Evolutionary conservation across 2,113 vertebrate genomes (phyloP).

Genomic region (Chinchilla lanigera): DNA sequence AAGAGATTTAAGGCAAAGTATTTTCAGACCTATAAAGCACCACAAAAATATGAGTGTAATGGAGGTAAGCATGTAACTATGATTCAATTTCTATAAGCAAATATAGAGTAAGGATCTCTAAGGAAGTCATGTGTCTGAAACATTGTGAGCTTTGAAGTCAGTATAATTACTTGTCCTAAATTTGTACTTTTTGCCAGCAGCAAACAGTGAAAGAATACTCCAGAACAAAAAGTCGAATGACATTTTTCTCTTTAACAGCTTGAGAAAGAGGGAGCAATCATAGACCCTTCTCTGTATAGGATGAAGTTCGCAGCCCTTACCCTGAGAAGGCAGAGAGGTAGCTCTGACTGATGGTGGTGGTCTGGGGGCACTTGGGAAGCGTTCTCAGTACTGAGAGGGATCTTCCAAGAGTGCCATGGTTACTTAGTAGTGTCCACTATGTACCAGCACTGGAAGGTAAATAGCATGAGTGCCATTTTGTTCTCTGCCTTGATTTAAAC

Average conservation of each 20-base stretch:
- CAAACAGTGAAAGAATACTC: not conserved
- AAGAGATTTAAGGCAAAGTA: not conserved
- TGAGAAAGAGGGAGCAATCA: not conserved
- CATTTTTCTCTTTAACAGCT: not conserved
- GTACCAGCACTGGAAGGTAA: not conserved
- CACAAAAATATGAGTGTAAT: not conserved
- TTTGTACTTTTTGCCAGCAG: not conserved
- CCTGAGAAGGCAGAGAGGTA: not conserved
- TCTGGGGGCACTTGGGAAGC: not conserved
- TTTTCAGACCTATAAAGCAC: not conserved
- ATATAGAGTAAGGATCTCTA: not conserved
- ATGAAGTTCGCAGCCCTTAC: not conserved
- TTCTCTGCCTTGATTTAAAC: not conserved
- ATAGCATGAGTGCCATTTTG: not conserved
- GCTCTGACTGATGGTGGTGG: not conserved
- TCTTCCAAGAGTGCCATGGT: not conserved
- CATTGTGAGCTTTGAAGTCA: not conserved
- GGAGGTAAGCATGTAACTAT: not conserved
- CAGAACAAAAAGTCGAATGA: not conserved
- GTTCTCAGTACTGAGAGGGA: not conserved
- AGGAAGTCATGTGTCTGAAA: not conserved
- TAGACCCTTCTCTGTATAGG: not conserved
- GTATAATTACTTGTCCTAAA: not conserved
- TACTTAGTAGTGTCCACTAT: not conserved
- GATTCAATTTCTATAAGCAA: constrained; percentile 5